Base-by-base conservation (phyloP, 2,797 vertebrate species). In the Melanotaenia boesemani region DNA sequence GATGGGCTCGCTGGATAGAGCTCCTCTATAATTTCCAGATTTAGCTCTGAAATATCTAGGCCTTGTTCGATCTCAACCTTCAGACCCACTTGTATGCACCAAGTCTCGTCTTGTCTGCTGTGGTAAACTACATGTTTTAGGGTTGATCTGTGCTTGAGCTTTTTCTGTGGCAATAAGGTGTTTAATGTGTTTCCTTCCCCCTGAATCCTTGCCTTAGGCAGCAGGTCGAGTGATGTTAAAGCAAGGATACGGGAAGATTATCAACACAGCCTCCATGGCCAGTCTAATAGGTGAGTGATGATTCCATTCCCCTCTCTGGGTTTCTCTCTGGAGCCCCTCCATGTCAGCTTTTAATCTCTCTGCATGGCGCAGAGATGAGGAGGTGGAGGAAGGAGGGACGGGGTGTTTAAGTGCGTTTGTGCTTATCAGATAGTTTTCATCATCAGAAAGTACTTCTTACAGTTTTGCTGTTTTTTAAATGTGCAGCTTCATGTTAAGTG, bases 271-370 rank as follows among this genome's bases (percentile, higher is more conserved):
- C 92, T 97, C 96, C 94, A 96, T 96, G 95, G 96, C 96, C 95
- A 95, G 96, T 95, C 96, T 97, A 95, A 97, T 97, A 96, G 97
- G 96, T 97, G 94, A 97, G 96, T 95, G 95, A 96, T 96, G 95
- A 96, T 88, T 91, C 86, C 87, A 79, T 91, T 83, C 75, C 73
- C 63, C 79, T 58, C 80, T 78, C 79, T 84, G 71, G 24, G 24
- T 26, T 26, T 26, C 24, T 80, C 82, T 87, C 83, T 80, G 84
- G 86, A 92, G 91, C 85, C 79, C 73, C 75, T 91, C 84, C 89
- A 80, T 80, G 84, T 89, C 76, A 81, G 69, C 74, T 74, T 87
- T 87, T 89, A 88, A 91, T 90, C 86, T 89, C 80, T 81, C 68
- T 69, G 62, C 91, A 88, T 84, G 84, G 81, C 63, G 56, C 78